These are phyloP conservation scores for Saguinus imperator DNA, from an alignment of 2,113 vertebrate genomes.

Conservation along the genomic window DNA sequence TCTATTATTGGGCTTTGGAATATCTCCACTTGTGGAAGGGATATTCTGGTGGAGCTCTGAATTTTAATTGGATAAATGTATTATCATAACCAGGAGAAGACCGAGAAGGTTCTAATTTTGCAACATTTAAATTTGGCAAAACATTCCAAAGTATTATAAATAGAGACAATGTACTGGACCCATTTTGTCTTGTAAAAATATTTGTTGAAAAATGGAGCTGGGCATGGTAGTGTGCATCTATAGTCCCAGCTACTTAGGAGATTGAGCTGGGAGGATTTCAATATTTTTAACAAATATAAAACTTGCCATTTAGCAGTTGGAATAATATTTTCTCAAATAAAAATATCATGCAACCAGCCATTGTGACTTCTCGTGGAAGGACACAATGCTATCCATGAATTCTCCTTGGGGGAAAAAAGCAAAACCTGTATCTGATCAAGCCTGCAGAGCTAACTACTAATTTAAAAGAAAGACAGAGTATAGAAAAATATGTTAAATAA, in stretches of 20 bases:
- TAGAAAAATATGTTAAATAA: not conserved
- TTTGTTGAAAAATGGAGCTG: not conserved
- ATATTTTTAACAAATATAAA: not conserved
- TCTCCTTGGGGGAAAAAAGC: not conserved
- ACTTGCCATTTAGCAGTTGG: not conserved
- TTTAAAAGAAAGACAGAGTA: not conserved
- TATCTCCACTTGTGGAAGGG: not conserved
- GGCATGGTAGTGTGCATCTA: too few relatives aligned
- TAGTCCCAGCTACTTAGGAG: too few relatives aligned
- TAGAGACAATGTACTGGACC: not conserved
- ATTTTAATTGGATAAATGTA: not conserved
- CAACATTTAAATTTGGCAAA: not conserved
- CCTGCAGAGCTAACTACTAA: not conserved
- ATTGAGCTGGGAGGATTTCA: not conserved
- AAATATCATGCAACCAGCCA: not conserved
- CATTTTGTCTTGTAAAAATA: not conserved
- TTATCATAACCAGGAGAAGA: not conserved
- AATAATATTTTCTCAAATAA: not conserved
- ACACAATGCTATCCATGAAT: not conserved
- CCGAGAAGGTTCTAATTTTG: not conserved
- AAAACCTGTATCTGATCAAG: not conserved
- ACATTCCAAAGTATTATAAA: not conserved
- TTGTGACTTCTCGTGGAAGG: not conserved
- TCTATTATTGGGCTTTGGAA: not conserved
- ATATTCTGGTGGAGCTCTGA: not conserved